These are phyloP conservation scores for Coenonympha glycerion DNA, from an alignment of 2,888 invertebrate genomes.

Conservation along the genomic window DNA sequence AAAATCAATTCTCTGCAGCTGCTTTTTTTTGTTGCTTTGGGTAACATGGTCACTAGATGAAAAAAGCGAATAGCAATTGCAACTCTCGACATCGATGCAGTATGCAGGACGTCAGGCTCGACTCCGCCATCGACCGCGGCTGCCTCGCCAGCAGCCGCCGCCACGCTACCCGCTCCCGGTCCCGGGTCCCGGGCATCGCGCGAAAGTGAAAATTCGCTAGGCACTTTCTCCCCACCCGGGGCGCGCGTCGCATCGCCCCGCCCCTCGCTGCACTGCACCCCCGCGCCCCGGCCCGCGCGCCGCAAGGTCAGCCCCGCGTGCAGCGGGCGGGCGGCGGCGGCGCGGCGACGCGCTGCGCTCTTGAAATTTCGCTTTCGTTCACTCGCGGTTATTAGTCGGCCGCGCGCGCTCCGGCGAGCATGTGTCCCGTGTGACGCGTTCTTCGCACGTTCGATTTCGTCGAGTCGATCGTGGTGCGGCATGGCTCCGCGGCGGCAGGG, in stretches of 20 bases:
- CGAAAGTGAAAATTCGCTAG: slow-evolving; percentile 72
- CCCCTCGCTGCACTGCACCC: slow-evolving; percentile 54
- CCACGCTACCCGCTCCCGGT: slow-evolving; percentile 32
- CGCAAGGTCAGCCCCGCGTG: slow-evolving; percentile 40
- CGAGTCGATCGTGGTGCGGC: slow-evolving; percentile 55
- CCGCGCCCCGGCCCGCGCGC: slow-evolving; percentile 39
- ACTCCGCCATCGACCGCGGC: slow-evolving; percentile 32
- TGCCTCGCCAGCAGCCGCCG: no score
- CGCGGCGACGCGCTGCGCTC: slow-evolving; percentile 74
- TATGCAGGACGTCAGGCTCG: slow-evolving; percentile 19
- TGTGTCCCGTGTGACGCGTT: slow-evolving; percentile 76
- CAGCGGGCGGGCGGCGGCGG: slow-evolving; percentile 51
- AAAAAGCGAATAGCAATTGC: slow-evolving; percentile 11
- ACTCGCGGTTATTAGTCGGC: slow-evolving; percentile 76
- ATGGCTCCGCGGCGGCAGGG: slow-evolving; percentile 74
- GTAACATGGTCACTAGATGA: no score
- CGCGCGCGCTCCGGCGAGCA: slow-evolving; percentile 77
- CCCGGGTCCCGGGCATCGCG: slow-evolving; percentile 35
- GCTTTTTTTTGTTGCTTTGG: no score
- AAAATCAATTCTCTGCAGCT: no score
- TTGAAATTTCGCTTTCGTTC: slow-evolving; percentile 84
- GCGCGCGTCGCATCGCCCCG: slow-evolving; percentile 46
- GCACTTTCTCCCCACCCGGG: slow-evolving; percentile 72
- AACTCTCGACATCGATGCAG: slow-evolving; percentile 11
- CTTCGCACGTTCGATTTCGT: slow-evolving; percentile 65